Evolutionary conservation across 2,113 vertebrate species (phyloP).

Genomic region (Anhinga anhinga): DNA sequence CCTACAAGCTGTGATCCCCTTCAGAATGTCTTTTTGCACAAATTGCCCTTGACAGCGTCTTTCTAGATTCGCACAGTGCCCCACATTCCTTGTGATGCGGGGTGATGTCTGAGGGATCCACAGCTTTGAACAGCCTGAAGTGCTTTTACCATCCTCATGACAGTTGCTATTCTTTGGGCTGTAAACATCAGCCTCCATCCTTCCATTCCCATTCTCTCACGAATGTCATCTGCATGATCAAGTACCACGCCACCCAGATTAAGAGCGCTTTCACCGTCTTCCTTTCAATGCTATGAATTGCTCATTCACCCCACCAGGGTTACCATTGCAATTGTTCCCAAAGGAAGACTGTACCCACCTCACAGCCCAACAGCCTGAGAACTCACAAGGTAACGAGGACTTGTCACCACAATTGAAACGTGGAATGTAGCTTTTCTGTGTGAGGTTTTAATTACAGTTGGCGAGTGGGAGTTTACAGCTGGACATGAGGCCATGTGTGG

Average conservation of each 20-base stretch:
- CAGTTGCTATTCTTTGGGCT: background rate
- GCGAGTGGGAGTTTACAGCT: background rate
- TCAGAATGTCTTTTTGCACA: background rate
- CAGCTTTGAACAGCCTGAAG: background rate
- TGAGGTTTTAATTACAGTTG: background rate
- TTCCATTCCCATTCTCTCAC: background rate
- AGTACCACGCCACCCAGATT: background rate
- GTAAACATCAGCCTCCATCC: background rate
- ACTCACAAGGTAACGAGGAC: background rate
- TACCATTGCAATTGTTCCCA: background rate
- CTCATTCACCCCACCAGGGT: fast-evolving
- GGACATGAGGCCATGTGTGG: background rate
- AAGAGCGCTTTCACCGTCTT: background rate
- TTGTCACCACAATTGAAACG: background rate
- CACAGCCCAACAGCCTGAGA: background rate
- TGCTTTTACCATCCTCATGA: background rate
- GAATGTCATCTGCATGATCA: background rate
- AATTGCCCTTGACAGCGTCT: background rate
- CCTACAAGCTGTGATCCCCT: background rate
- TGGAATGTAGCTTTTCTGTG: background rate
- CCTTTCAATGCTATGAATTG: background rate
- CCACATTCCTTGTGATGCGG: background rate
- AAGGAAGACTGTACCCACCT: background rate
- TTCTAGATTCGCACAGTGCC: background rate
- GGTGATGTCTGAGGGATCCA: background rate